Base-by-base conservation (phyloP, 2,888 invertebrate genomes). In the Pteria penguin region DNA sequence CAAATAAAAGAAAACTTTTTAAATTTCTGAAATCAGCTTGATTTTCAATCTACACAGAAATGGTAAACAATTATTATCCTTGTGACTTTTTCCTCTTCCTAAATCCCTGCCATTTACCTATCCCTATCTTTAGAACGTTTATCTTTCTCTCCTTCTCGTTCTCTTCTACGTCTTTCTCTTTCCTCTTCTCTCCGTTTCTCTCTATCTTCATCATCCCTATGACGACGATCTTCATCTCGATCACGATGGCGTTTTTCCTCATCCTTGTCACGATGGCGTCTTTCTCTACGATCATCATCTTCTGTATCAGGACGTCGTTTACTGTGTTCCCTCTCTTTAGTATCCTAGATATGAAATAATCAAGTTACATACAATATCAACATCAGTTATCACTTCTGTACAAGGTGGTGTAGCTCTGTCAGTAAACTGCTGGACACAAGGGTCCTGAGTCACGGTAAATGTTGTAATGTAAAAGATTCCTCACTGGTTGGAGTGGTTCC, bases 261-360 rank as follows among this genome's bases (percentile, higher is more conserved):
- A 60, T 71, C 71, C 4, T 4, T 45, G 24, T 71, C 69, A 60
- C 45, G 32, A 22, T 69, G 57, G 4, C 69, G 57, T 52, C 60
- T 72, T 29, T 68, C 57, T 22, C 55, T 67, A 18, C 72, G 60
- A 55, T 80, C 65, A 11, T 84, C 83, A 18, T 72, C 72, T 26
- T 65, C 65, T 62, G 29, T 33, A 26, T 62, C 62, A 33, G 57
- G 22, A 24, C 52, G 36, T 22, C 61, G 26, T 29, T 61, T 70
- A 26, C 60, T 60, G 27, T 70, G 60, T 29, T 70, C 70, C 5
- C 60, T 18, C 14, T 70, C 70, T 45, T 63, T 36, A 22, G 24
- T 18, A 33, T 70, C 52, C 36, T 75, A 33, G n/a, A n/a, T n/a
- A n/a, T n/a, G n/a, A 57, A 45, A 45, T 32, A 36, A 36, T 31